Evolutionary conservation across 2,797 vertebrate genomes (phyloP).

Genomic region (Rhinophrynus dorsalis): DNA sequence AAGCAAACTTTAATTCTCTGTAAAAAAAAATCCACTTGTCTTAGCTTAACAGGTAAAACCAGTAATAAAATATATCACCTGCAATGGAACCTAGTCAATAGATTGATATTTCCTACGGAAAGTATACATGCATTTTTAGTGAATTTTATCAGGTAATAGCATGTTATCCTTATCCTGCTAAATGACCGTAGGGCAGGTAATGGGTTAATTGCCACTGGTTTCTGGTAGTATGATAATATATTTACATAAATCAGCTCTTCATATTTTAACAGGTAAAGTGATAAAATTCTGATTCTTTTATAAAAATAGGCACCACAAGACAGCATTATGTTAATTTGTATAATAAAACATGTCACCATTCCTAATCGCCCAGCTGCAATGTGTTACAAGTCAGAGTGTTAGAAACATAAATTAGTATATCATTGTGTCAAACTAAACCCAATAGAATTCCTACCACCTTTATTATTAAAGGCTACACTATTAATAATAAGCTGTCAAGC

Average conservation of each 20-base stretch:
- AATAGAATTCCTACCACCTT: background rate
- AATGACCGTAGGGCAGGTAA: too few relatives aligned
- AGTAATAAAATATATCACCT: too few relatives aligned
- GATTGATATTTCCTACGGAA: too few relatives aligned
- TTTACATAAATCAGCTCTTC: slow-evolving; percentile 42
- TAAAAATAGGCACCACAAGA: slow-evolving; percentile 26
- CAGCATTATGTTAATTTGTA: slow-evolving; percentile 41
- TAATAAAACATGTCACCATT: slow-evolving; percentile 34
- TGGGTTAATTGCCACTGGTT: slow-evolving; percentile 10
- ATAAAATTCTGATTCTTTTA: slow-evolving; percentile 24
- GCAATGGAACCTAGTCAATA: too few relatives aligned
- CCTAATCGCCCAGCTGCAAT: slow-evolving; percentile 13
- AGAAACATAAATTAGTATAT: slow-evolving; percentile 46
- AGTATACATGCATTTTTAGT: too few relatives aligned
- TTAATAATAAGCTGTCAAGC: slow-evolving; percentile 32
- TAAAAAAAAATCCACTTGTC: too few relatives aligned
- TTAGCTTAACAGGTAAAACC: too few relatives aligned
- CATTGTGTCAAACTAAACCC: slow-evolving; percentile 28
- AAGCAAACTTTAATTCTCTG: too few relatives aligned
- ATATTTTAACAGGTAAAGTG: slow-evolving; percentile 45
- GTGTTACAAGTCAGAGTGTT: slow-evolving; percentile 41
- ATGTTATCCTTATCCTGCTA: too few relatives aligned
- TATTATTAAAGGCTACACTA: slow-evolving; percentile 18
- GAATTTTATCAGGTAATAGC: too few relatives aligned
- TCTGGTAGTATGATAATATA: background rate